Percentiles rank a stretch among this genome's conserved stretches.
Evolutionary conservation across 2,888 invertebrate species (phyloP).

Genomic region (Epinotia demarniana): DNA sequence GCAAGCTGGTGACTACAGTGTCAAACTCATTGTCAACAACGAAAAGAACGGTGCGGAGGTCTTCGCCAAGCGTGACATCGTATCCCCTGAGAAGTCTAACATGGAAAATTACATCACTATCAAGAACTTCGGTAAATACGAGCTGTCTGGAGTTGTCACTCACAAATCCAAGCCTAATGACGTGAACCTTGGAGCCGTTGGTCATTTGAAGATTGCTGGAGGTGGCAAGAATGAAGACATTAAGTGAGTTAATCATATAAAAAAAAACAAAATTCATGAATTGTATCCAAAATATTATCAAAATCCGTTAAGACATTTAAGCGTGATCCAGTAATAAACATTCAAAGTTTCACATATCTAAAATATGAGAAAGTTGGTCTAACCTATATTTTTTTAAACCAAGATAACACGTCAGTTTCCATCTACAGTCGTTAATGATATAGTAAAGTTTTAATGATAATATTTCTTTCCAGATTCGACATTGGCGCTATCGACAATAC

Average conservation of each 20-base stretch:
- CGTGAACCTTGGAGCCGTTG: slow-evolving; percentile 82
- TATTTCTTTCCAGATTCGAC: slow-evolving; percentile 70
- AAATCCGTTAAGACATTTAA: too few relatives aligned
- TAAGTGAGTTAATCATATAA: slow-evolving; percentile 75
- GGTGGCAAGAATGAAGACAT: slow-evolving; percentile 83
- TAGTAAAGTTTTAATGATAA: not conserved
- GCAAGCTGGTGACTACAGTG: slow-evolving; percentile 73
- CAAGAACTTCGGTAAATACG: slow-evolving; percentile 86
- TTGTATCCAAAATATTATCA: too few relatives aligned
- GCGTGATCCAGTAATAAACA: too few relatives aligned
- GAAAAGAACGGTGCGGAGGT: slow-evolving; percentile 75
- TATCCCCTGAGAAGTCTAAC: slow-evolving; percentile 85
- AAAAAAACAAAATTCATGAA: too few relatives aligned
- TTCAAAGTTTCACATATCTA: too few relatives aligned
- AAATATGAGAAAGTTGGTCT: too few relatives aligned
- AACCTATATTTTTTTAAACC: too few relatives aligned
- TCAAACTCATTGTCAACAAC: slow-evolving; percentile 63
- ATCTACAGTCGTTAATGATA: too few relatives aligned
- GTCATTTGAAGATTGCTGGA: slow-evolving; percentile 79
- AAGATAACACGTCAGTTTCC: too few relatives aligned
- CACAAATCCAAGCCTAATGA: slow-evolving; percentile 84
- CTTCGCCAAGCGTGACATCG: slow-evolving; percentile 83
- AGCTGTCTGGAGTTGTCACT: slow-evolving; percentile 84
- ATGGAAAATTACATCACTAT: slow-evolving; percentile 85
- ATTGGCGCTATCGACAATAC: slow-evolving; percentile 74